Percentiles rank a stretch among this genome's conserved stretches.
Conservation (phyloP, 2,113 vertebrate species). For the Hemicordylus capensis region DNA sequence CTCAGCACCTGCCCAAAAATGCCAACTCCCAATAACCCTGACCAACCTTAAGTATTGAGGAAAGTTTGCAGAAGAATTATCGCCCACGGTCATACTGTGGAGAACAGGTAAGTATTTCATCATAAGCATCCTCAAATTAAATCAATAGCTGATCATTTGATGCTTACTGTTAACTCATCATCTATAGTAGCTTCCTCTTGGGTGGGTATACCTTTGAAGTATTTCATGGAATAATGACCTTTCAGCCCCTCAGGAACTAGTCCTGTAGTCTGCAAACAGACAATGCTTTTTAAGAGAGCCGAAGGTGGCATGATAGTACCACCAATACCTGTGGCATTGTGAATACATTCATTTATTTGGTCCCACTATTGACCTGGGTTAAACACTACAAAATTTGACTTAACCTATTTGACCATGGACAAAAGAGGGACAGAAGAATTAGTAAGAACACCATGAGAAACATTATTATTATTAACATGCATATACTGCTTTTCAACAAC, state of each 20-base stretch:
- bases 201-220: neutral
- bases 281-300: neutral
- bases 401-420: neutral
- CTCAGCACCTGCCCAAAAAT: too few relatives aligned
- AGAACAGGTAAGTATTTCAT: neutral
- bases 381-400: neutral
- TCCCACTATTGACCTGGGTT: neutral
- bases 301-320: neutral
- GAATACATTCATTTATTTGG: neutral
- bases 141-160: neutral
- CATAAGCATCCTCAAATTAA: neutral
- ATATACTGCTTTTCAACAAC: too few relatives aligned
- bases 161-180: fast-evolving
- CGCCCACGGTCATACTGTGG: neutral
- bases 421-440: neutral
- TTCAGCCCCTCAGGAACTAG: neutral
- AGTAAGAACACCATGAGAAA: neutral
- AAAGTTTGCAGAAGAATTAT: neutral
- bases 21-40: too few relatives aligned
- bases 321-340: neutral
- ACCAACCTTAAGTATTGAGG: too few relatives aligned
- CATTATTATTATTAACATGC: too few relatives aligned
- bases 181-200: neutral
- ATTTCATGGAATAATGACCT: neutral
- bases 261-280: neutral